Evolutionary conservation across 2,888 invertebrate species (phyloP), one percentile per base, ranked within the genome.

Genomic region (Bhutanitis thaidina): DNA sequence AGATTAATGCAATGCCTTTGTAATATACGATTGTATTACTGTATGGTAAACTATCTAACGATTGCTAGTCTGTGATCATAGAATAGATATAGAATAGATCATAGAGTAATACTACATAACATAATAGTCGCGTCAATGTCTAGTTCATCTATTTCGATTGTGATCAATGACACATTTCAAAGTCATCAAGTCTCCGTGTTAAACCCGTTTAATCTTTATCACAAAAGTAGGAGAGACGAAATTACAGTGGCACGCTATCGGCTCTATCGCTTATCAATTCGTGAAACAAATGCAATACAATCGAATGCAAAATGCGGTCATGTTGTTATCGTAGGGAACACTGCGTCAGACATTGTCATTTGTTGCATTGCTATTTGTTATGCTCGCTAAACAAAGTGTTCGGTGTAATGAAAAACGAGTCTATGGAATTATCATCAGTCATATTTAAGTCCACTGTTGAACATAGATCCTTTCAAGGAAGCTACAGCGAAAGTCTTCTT

Each of bases 71-170:
- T n/a, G n/a, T n/a, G n/a, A n/a, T n/a, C n/a, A n/a, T n/a, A n/a
- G n/a, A n/a, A n/a, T n/a, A n/a, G n/a, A n/a, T n/a, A n/a, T n/a
- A n/a, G n/a, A n/a, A n/a, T n/a, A n/a, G 20, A 20, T 20, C 20
- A 20, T 20, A 20, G 20, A 20, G 3, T 20, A 20, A 20, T 20
- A 2, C 20, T 3, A 20, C 3, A 2, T 20, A 20, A 3, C 5
- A 20, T 20, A 20, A 20, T 27, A 27, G 7, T 27, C 8, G 29
- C 41, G 35, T 48, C 25, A 48, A 48, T 34, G 16, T 20, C 14
- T 40, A 8, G 30, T 27, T 43, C 46, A 47, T 37, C 20, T 43
- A 13, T 43, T 43, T 36, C 49, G 20, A 39, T 45, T 44, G 16
- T 16, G 40, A n/a, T 35, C 50, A 44, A 50, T 34, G 15, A 15